Conservation (phyloP, 1,140 invertebrate species). For the Chlorops oryzae region DNA sequence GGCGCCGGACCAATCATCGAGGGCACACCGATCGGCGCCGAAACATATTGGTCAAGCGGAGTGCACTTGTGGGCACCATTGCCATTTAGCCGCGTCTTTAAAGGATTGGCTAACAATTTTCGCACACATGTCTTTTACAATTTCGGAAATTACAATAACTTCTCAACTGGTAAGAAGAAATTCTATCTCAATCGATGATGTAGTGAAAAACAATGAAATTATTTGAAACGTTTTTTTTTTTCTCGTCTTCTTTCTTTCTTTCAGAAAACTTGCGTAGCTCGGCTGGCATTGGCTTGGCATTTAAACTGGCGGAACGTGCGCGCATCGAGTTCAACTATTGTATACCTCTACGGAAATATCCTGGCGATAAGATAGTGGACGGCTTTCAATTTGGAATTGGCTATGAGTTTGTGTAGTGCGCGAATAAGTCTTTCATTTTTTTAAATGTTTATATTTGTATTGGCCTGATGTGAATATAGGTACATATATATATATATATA, state of each 20-base stretch:
- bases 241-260: slow-evolving; percentile 3
- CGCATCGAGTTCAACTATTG: slow-evolving; percentile 47
- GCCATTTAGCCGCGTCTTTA: slow-evolving; percentile 40
- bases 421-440: no score
- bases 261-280: slow-evolving; percentile 41
- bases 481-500: no score
- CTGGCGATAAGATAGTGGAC: slow-evolving; percentile 23
- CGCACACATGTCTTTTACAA: slow-evolving; percentile 46
- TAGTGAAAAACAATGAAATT: neutral
- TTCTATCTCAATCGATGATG: neutral
- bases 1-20: slow-evolving; percentile 39
- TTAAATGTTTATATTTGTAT: no score
- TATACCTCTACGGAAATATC: slow-evolving; percentile 29
- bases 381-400: slow-evolving; percentile 47
- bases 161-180: slow-evolving; percentile 26
- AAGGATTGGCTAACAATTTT: slow-evolving; percentile 40
- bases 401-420: slow-evolving; percentile 45
- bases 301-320: slow-evolving; percentile 42
- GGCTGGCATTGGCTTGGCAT: slow-evolving; percentile 37
- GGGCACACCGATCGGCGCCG: slow-evolving; percentile 37
- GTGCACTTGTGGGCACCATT: slow-evolving; percentile 42
- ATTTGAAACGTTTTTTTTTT: slow-evolving; percentile 1
- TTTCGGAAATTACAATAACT: slow-evolving; percentile 39
- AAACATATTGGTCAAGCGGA: slow-evolving; percentile 41
- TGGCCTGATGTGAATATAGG: no score